Conservation (phyloP, 2,113 vertebrate species). For the Rhadina sibilatrix region DNA sequence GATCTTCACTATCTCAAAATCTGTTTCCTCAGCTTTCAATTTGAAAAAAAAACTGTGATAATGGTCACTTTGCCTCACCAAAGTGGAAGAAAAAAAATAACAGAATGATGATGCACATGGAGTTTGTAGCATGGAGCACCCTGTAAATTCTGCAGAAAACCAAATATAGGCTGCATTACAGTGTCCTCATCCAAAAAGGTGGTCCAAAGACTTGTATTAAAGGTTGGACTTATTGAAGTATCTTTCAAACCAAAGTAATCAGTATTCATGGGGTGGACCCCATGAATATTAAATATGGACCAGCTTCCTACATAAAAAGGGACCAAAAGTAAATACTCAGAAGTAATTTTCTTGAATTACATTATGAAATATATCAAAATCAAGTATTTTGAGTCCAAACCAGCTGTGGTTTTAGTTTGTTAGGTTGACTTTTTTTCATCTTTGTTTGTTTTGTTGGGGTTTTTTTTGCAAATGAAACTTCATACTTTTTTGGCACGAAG, state of each 20-base stretch:
- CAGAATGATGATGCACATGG: fast-evolving
- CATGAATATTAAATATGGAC: neutral
- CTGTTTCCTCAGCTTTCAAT: neutral
- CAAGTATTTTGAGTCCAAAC: neutral
- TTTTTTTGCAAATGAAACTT: neutral
- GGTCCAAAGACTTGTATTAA: neutral
- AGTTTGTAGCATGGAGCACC: neutral
- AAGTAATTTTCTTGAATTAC: neutral
- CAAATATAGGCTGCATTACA: neutral
- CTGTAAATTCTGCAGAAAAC: neutral
- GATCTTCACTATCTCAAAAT: neutral
- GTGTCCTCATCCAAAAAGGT: neutral
- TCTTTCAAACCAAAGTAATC: neutral
- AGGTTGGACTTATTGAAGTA: neutral
- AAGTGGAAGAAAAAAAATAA: neutral
- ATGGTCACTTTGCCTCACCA: neutral
- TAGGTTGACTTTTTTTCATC: neutral
- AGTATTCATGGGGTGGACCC: neutral
- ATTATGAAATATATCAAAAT: neutral
- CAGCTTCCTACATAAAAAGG: neutral
- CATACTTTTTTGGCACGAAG: neutral
- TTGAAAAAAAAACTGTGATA: neutral
- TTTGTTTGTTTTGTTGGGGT: neutral
- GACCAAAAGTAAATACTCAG: neutral
- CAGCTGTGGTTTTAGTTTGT: neutral